Evolutionary conservation across 2,888 invertebrate species (phyloP), one percentile per base, ranked within the genome.

Genomic region (Temnothorax unifasciatus): DNA sequence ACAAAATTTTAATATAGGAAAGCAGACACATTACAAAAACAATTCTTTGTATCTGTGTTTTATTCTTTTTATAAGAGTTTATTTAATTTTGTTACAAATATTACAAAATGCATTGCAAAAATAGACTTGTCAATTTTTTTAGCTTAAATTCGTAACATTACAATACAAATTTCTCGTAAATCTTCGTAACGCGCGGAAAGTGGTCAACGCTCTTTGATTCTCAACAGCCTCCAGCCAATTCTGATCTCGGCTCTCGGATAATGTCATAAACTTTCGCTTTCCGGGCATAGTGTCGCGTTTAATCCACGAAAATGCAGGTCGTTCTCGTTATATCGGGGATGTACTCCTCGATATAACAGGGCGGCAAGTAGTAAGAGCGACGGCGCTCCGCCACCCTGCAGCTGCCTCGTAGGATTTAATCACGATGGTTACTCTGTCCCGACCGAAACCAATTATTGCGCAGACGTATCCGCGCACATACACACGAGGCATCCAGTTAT

Each of bases 391-490:
- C 83, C 83, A 83, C 75, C 83, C 76, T 79, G 83, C 91, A 90
- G 89, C 89, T 91, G 92, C 89, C 92, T 90, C 89, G 88, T 90
- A 90, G 90, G 91, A 92, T 92, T 92, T 92, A 92, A 92, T 92
- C 92, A 92, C 91, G 90, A 90, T 91, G 91, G 90, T 92, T 92
- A 92, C 92, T 92, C 92, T 88, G 90, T 89, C 88, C 79, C 90
- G 89, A 91, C 92, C 90, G 92, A 92, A 92, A 91, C 91, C 92
- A 92, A 93, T 93, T 93, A 92, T 91, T 92, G 90, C 92, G 88
- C 88, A 91, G 90, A 91, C 91, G 90, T 91, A 89, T 86, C 84
- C 85, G 54, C 86, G 66, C 82, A 68, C 82, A 69, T 85, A 85
- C 83, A 77, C 82, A 71, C 71, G 71, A 38, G 59, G 47, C 63